A percentile compares a stretch with the other conserved stretches of the same genome.
Conservation (phyloP, 2,888 invertebrate species). For the Pheosia gnoma region DNA sequence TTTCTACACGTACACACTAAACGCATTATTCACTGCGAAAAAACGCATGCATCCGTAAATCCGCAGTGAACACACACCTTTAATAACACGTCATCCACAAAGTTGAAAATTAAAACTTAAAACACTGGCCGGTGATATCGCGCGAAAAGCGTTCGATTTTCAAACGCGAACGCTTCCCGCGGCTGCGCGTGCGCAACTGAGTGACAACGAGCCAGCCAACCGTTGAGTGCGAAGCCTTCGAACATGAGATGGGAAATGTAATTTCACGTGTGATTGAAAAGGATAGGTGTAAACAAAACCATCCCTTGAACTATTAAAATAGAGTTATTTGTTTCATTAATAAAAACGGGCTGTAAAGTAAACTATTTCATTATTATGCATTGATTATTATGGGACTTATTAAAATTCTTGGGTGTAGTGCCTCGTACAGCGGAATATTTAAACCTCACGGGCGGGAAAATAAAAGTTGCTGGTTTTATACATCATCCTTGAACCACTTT, state of each 20-base stretch:
- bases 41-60: slow-evolving; percentile 22
- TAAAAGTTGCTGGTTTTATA: background rate
- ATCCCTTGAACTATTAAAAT: slow-evolving; percentile 54
- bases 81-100: slow-evolving; percentile 41
- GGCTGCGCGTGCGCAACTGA: slow-evolving; percentile 77
- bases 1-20: slow-evolving; percentile 48
- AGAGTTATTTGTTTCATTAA: slow-evolving; percentile 53
- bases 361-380: slow-evolving; percentile 41
- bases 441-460: background rate
- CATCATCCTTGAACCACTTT: too few relatives aligned
- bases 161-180: slow-evolving; percentile 63
- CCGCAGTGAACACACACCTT: slow-evolving; percentile 30
- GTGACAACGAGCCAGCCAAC: slow-evolving; percentile 61
- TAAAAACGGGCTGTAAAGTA: slow-evolving; percentile 52
- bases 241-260: slow-evolving; percentile 50
- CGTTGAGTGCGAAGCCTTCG: slow-evolving; percentile 47
- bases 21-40: slow-evolving; percentile 27
- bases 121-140: slow-evolving; percentile 45
- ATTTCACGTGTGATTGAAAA: slow-evolving; percentile 33
- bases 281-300: slow-evolving; percentile 44
- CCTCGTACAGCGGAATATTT: background rate
- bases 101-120: slow-evolving; percentile 37
- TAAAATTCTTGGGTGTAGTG: slow-evolving; percentile 42
- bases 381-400: slow-evolving; percentile 34
- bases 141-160: slow-evolving; percentile 61